phyloP scores from a whole-genome alignment of 2,113 vertebrate genomes.

The Scomber scombrus region DNA sequence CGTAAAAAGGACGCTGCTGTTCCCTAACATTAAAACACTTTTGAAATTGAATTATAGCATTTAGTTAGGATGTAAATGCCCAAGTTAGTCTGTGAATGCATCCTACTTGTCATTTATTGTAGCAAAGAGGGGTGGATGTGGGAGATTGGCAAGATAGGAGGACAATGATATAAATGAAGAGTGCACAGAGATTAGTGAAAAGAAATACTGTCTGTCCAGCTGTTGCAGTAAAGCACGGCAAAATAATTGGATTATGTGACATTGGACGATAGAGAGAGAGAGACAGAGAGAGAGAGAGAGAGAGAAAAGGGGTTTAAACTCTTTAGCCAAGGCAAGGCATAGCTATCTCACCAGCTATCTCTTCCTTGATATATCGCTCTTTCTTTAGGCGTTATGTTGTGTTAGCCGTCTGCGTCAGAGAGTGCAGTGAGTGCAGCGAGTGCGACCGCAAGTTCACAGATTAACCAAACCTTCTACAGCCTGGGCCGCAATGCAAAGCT shows the following conservation, averaged over 20 bases:
- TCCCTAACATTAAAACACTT: neutral
- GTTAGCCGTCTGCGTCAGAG: neutral
- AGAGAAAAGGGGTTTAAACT: too few species aligned
- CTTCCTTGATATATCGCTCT: neutral
- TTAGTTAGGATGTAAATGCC: neutral
- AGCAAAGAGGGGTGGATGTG: conserved; percentile 7
- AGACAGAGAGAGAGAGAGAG: too few species aligned
- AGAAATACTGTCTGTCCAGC: neutral
- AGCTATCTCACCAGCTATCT: too few species aligned
- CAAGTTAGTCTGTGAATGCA: neutral
- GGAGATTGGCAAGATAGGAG: neutral
- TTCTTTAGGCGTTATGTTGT: neutral
- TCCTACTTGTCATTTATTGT: conserved; percentile 2
- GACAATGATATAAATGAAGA: neutral
- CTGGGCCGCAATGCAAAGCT: neutral
- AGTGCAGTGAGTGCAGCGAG: neutral
- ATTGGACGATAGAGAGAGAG: too few species aligned
- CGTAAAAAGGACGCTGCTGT: neutral
- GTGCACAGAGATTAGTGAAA: neutral
- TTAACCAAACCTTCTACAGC: neutral
- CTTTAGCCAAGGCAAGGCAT: too few species aligned
- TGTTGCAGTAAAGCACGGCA: too few species aligned
- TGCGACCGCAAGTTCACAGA: neutral
- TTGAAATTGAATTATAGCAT: neutral
- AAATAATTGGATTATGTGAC: too few species aligned